phyloP scores from a whole-genome alignment of 2,888 invertebrate genomes.

The Oligia fasciuncula region DNA sequence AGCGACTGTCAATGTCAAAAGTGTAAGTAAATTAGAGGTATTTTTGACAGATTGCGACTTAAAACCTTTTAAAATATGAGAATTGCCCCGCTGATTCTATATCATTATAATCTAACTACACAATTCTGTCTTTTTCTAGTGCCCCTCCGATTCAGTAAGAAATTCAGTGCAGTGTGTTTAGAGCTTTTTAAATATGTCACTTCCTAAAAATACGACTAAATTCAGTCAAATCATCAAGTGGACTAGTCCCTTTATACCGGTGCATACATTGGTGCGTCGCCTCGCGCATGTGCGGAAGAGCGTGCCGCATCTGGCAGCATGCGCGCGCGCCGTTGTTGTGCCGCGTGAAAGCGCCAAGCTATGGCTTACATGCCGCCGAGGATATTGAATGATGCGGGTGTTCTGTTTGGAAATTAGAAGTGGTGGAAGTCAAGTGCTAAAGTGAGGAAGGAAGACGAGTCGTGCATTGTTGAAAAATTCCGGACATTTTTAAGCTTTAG shows the following conservation, averaged over 20 bases:
- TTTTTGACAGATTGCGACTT: background rate
- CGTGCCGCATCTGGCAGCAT: conserved; percentile 78
- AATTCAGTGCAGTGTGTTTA: background rate
- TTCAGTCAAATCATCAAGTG: background rate
- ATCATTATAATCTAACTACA: background rate
- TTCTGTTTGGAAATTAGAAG: conserved; percentile 21
- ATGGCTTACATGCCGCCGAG: conserved; percentile 54
- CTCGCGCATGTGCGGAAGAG: conserved; percentile 64
- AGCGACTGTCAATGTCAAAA: background rate
- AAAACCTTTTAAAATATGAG: background rate
- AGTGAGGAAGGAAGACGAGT: conserved; percentile 4
- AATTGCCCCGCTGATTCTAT: background rate
- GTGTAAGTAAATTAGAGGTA: background rate
- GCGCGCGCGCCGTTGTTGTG: conserved; percentile 53
- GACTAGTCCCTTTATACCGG: conserved; percentile 8
- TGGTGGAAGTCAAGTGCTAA: conserved; percentile 17
- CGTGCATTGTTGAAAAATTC: background rate
- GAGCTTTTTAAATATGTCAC: background rate
- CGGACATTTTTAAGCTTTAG: background rate
- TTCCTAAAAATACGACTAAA: background rate
- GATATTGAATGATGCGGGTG: conserved; percentile 35
- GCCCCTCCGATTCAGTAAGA: background rate
- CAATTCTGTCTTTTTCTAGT: too few relatives aligned
- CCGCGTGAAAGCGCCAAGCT: conserved; percentile 44
- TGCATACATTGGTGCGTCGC: conserved; percentile 32